Percentiles rank a stretch among this genome's conserved stretches.
These are phyloP conservation scores for Gonatopus flavifemur DNA, from an alignment of 1,140 invertebrate genomes.

Conservation along the genomic window DNA sequence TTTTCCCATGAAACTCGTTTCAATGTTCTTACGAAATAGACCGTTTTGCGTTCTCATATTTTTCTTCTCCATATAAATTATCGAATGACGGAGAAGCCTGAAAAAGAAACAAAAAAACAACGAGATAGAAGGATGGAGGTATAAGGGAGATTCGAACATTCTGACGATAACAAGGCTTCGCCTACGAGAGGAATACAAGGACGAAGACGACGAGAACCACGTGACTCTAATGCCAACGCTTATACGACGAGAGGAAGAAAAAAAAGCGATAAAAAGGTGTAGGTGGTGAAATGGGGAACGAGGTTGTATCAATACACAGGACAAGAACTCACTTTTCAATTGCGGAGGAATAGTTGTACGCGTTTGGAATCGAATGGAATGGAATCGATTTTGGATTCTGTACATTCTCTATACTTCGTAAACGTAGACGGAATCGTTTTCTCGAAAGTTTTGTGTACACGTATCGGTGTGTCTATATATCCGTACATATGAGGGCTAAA, in stretches of 20 bases:
- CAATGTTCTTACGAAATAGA: neutral
- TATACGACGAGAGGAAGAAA: too few species aligned
- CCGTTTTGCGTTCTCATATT: neutral
- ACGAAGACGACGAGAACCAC: too few species aligned
- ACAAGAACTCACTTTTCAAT: conserved; percentile 27
- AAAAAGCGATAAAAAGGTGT: too few species aligned
- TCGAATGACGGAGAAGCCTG: neutral
- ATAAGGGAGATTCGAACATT: too few species aligned
- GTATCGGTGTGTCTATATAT: too few species aligned
- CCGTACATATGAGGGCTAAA: too few species aligned
- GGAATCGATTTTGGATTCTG: too few species aligned
- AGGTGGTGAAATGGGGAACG: conserved; percentile 5
- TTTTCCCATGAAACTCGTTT: neutral
- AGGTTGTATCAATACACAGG: conserved; percentile 29
- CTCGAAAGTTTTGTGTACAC: too few species aligned
- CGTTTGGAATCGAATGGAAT: conserved; percentile 12
- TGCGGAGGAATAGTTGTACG: conserved; percentile 28
- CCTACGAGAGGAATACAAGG: too few species aligned
- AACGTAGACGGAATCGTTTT: too few species aligned
- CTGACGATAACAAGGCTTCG: conserved; percentile 32
- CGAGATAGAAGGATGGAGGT: neutral
- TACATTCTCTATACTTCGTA: too few species aligned
- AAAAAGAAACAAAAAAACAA: neutral
- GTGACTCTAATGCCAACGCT: conserved; percentile 33
- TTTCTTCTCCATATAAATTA: neutral